A percentile compares a stretch with the other conserved stretches of the same genome.
Evolutionary conservation across 2,113 vertebrate species (phyloP).

Genomic region (Zapornia atra): DNA sequence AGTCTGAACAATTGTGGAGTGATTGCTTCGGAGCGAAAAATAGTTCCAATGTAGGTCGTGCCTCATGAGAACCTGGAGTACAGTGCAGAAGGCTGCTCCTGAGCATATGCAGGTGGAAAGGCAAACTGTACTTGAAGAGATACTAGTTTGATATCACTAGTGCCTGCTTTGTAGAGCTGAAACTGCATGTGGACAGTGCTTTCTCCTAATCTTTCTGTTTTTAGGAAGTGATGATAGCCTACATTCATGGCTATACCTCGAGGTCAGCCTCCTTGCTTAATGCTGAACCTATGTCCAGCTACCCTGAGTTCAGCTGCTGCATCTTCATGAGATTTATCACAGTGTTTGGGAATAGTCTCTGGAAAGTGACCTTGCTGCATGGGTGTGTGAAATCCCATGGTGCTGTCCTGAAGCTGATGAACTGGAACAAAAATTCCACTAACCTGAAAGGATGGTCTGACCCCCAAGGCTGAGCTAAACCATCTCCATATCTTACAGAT

Average conservation of each 20-base stretch:
- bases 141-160: neutral
- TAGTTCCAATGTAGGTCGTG: neutral
- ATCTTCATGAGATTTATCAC: neutral
- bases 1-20: neutral
- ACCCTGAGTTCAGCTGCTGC: neutral
- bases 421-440: neutral
- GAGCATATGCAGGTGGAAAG: rapidly evolving
- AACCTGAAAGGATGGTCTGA: neutral
- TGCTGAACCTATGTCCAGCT: neutral
- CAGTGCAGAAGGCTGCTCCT: neutral
- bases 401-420: neutral
- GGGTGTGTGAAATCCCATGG: neutral
- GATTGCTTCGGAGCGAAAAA: neutral
- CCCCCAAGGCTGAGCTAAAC: neutral
- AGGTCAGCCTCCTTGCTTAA: neutral
- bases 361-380: neutral
- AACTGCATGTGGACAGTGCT: neutral
- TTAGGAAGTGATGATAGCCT: neutral
- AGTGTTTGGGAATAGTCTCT: neutral
- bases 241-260: neutral
- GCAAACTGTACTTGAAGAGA: neutral
- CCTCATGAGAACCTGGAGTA: neutral
- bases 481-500: neutral
- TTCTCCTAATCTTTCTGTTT: neutral
- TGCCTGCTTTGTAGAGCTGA: neutral